Percentiles rank a stretch among this genome's conserved stretches.
Conservation (phyloP, 1,140 invertebrate species). For the Antheraea pernyi region DNA sequence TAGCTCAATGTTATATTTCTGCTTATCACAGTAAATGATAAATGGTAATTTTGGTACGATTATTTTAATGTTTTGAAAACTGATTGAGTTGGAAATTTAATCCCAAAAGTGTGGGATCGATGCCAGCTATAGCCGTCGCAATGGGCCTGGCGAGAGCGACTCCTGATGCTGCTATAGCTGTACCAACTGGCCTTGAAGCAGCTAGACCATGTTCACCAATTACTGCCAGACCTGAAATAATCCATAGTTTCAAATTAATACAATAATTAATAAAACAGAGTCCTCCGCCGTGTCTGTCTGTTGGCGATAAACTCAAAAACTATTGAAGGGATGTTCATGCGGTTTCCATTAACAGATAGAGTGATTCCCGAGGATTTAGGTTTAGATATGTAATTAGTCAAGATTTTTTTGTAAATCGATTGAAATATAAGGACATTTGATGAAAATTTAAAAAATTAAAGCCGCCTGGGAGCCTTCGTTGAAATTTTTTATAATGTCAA, state of each 20-base stretch:
- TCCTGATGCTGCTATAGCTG: constrained; percentile 83
- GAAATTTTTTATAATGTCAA: too few relatives aligned
- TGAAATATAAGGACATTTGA: too few relatives aligned
- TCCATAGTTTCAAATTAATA: not conserved
- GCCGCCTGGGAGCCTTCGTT: too few relatives aligned
- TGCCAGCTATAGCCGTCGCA: constrained; percentile 85
- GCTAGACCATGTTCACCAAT: constrained; percentile 84
- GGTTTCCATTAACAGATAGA: too few relatives aligned
- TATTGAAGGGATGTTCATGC: too few relatives aligned
- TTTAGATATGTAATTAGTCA: too few relatives aligned
- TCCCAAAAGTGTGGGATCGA: constrained; percentile 79
- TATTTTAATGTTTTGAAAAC: constrained; percentile 3
- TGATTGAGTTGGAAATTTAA: constrained; percentile 54
- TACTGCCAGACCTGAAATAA: constrained; percentile 77
- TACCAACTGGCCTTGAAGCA: constrained; percentile 83
- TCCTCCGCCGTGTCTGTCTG: too few relatives aligned
- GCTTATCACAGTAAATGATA: not conserved
- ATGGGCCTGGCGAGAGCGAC: constrained; percentile 84
- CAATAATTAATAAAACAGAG: too few relatives aligned
- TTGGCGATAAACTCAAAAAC: too few relatives aligned
- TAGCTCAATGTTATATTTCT: not conserved
- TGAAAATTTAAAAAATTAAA: too few relatives aligned
- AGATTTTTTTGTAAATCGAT: too few relatives aligned
- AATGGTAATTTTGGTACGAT: not conserved
- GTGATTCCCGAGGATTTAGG: too few relatives aligned